Conservation (phyloP, 2,113 vertebrate genomes). For the Apteryx owenii region DNA sequence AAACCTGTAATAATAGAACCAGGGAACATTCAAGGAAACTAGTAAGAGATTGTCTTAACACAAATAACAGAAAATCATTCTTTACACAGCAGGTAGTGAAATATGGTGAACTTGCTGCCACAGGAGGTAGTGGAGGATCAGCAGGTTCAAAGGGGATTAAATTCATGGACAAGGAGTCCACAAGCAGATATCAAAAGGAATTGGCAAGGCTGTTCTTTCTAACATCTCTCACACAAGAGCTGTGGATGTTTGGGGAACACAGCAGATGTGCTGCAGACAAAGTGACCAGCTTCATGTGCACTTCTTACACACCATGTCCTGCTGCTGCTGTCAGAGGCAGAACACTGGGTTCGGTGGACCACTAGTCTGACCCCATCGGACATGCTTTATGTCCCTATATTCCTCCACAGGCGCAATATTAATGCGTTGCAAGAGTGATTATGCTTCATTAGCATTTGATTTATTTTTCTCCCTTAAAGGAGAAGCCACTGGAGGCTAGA, state of each 20-base stretch:
- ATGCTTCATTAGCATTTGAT: conserved; percentile 1
- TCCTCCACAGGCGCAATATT: neutral
- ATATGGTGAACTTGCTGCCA: neutral
- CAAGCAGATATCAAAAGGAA: neutral
- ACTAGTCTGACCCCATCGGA: neutral
- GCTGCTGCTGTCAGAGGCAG: neutral
- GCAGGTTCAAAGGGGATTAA: neutral
- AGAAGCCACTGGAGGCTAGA: neutral
- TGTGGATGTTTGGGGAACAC: neutral
- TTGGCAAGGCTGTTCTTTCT: neutral
- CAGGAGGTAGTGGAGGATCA: neutral
- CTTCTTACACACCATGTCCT: neutral
- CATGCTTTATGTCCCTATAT: neutral
- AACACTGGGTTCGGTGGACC: neutral
- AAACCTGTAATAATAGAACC: neutral
- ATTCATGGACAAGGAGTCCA: neutral
- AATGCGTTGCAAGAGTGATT: neutral
- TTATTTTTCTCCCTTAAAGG: neutral
- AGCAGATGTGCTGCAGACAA: neutral
- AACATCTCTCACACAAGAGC: neutral
- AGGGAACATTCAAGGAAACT: neutral
- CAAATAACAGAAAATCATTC: neutral
- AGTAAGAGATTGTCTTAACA: neutral
- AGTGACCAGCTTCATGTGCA: neutral
- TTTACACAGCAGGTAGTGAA: rapidly evolving